Evolutionary conservation across 2,888 invertebrate genomes (phyloP).

Genomic region (Unio pictorum): DNA sequence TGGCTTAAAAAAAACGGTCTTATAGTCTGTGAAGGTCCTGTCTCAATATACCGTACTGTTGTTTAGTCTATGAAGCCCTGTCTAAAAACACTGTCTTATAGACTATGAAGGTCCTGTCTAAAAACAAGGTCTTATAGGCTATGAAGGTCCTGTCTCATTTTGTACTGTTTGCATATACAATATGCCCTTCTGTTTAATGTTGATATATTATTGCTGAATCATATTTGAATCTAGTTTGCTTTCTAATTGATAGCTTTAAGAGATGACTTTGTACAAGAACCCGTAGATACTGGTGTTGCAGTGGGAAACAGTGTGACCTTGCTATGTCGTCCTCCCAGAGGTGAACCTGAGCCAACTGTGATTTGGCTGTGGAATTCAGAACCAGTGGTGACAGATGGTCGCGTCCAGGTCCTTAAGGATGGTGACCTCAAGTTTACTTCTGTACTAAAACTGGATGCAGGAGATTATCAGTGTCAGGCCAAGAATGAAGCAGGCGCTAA

Average conservation of each 20-base stretch:
- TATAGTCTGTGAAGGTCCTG: too few relatives aligned
- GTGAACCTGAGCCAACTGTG: constrained; percentile 90
- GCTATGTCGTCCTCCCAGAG: constrained; percentile 90
- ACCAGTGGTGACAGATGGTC: constrained; percentile 72
- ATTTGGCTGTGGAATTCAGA: constrained; percentile 91
- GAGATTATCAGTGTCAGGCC: constrained; percentile 92
- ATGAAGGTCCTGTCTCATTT: too few relatives aligned
- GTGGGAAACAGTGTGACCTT: constrained; percentile 78
- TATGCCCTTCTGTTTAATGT: too few relatives aligned
- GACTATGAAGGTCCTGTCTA: too few relatives aligned
- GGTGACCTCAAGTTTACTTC: constrained; percentile 92
- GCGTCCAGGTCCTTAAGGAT: constrained; percentile 86
- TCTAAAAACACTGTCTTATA: too few relatives aligned
- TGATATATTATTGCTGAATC: too few relatives aligned
- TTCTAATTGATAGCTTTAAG: constrained; percentile 81
- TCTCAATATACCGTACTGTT: too few relatives aligned
- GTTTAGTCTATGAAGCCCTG: too few relatives aligned
- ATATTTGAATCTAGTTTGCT: too few relatives aligned
- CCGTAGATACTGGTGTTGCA: constrained; percentile 87
- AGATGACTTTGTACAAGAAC: constrained; percentile 90
- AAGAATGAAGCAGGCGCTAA: constrained; percentile 91
- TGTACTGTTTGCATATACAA: too few relatives aligned
- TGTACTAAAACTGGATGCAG: constrained; percentile 90
- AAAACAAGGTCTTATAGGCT: too few relatives aligned
- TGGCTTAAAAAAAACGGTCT: too few relatives aligned